Percentiles rank a stretch among this genome's conserved stretches.
Evolutionary conservation across 2,113 vertebrate species (phyloP).

Genomic region (Neopipo cinnamomea): DNA sequence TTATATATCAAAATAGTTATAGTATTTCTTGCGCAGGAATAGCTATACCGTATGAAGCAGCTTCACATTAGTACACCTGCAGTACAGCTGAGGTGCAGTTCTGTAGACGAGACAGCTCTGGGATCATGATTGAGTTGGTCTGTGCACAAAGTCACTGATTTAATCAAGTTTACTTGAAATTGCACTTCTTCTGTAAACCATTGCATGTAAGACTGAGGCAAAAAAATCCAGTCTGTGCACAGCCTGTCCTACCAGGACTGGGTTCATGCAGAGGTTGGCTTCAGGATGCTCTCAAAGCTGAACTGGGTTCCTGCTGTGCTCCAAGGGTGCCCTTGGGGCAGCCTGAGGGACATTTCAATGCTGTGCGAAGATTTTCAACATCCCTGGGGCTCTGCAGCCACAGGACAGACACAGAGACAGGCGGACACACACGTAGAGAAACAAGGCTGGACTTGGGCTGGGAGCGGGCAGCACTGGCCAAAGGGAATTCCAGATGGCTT

Average conservation of each 20-base stretch:
- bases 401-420: slow-evolving; percentile 25
- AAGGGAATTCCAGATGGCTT: background rate
- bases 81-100: background rate
- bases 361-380: background rate
- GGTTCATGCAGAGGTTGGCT: background rate
- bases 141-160: background rate
- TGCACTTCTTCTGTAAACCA: background rate
- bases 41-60: background rate
- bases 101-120: background rate
- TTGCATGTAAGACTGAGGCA: background rate
- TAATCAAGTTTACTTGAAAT: background rate
- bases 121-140: background rate
- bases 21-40: background rate
- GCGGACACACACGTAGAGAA: accelerated
- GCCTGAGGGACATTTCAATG: background rate
- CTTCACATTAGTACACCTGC: accelerated
- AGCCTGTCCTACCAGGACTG: background rate
- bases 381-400: background rate
- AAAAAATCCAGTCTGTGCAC: background rate
- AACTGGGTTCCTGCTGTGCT: background rate
- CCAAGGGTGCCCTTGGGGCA: background rate
- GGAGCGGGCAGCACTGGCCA: accelerated
- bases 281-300: background rate
- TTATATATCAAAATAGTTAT: background rate
- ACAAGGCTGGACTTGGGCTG: background rate